Evolutionary conservation across 1,140 invertebrate species (phyloP).

Genomic region (Polypedilum pembai): DNA sequence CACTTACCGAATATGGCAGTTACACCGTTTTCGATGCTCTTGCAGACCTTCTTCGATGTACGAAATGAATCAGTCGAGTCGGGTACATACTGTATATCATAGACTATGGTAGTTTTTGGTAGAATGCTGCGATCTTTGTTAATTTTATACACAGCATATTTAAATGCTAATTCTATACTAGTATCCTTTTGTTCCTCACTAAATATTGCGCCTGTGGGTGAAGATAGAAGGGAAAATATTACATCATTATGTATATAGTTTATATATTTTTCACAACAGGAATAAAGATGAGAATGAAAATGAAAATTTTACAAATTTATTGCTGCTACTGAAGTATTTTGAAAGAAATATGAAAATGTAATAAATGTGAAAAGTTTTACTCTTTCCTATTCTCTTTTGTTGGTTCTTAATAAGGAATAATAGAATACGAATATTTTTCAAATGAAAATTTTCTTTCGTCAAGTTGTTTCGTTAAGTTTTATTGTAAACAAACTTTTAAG

Average conservation of each 20-base stretch:
- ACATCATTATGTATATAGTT: not conserved
- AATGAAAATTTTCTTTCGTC: no score
- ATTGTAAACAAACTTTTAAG: no score
- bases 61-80: conserved; percentile 74
- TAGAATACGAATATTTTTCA: no score
- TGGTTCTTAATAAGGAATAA: no score
- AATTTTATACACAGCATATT: conserved; percentile 85
- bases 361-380: not conserved
- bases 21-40: conserved; percentile 74
- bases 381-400: not conserved
- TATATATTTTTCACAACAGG: not conserved
- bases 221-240: not conserved
- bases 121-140: conserved; percentile 77
- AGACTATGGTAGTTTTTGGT: conserved; percentile 77
- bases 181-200: conserved; percentile 80
- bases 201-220: conserved; percentile 77
- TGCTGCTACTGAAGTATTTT: not conserved
- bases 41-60: conserved; percentile 86
- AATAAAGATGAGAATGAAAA: not conserved
- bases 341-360: conserved; percentile 5
- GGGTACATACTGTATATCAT: conserved; percentile 84
- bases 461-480: no score
- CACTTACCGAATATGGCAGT: conserved; percentile 73
- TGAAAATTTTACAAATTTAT: not conserved
- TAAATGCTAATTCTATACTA: conserved; percentile 78